phyloP scores from a whole-genome alignment of 2,113 vertebrate species.

The Stigmatopora argus region DNA sequence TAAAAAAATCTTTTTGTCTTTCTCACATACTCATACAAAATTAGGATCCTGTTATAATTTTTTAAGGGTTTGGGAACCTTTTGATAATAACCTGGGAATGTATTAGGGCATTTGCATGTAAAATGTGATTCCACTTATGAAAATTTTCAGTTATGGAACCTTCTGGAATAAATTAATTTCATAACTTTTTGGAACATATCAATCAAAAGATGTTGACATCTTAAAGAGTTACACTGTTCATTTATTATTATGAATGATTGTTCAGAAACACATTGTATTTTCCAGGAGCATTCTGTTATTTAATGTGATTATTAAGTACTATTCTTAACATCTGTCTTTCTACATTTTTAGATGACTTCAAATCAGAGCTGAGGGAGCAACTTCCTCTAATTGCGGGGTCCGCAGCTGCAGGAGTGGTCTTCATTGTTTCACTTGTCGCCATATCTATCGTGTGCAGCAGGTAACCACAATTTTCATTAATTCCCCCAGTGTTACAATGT shows the following conservation, averaged over 20 bases:
- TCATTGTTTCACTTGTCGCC: slow-evolving; percentile 92
- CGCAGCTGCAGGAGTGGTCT: slow-evolving; percentile 90
- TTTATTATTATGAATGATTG: not conserved
- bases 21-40: too few relatives aligned
- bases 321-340: slow-evolving; percentile 6
- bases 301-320: not conserved
- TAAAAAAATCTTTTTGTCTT: too few relatives aligned
- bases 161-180: too few relatives aligned
- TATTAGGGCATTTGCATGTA: too few relatives aligned
- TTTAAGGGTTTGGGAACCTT: too few relatives aligned
- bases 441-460: slow-evolving; percentile 98
- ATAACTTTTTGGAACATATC: too few relatives aligned
- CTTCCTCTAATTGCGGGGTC: slow-evolving; percentile 94
- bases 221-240: too few relatives aligned
- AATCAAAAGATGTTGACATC: too few relatives aligned
- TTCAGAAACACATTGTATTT: not conserved
- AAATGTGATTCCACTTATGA: too few relatives aligned
- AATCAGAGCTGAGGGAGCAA: slow-evolving; percentile 94
- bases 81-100: too few relatives aligned
- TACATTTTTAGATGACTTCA: slow-evolving; percentile 84
- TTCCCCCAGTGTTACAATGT: not conserved
- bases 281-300: not conserved
- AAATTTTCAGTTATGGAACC: too few relatives aligned
- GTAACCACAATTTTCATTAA: slow-evolving; percentile 61
- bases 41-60: too few relatives aligned